phyloP scores from a whole-genome alignment of 2,797 vertebrate species.

The Chelonia mydas region DNA sequence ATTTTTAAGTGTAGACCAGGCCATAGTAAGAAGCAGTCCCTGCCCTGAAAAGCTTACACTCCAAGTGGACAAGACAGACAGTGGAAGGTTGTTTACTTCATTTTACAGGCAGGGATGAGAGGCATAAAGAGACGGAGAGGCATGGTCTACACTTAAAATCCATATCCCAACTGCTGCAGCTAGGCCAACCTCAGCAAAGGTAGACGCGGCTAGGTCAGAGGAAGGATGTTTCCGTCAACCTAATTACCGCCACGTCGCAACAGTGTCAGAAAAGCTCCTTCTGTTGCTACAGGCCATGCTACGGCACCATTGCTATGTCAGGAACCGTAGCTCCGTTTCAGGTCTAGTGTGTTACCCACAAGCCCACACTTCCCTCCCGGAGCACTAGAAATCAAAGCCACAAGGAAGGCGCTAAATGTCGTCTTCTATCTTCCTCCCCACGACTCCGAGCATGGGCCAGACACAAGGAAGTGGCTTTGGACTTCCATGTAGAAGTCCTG shows the following conservation, averaged over 20 bases:
- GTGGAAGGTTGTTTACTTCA: neutral
- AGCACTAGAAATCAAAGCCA: neutral
- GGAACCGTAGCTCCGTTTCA: accelerated
- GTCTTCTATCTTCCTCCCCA: neutral
- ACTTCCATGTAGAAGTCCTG: neutral
- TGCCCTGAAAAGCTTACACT: neutral
- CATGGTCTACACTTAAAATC: neutral
- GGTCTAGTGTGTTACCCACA: neutral
- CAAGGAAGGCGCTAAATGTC: neutral
- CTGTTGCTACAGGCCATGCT: neutral
- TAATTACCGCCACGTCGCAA: neutral
- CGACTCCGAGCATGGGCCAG: neutral
- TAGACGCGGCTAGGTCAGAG: neutral
- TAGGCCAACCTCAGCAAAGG: neutral
- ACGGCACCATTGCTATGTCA: neutral
- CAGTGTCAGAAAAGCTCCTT: neutral
- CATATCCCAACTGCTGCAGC: neutral
- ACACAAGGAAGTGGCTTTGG: neutral
- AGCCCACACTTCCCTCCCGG: accelerated
- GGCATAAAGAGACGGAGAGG: neutral
- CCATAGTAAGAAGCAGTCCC: neutral
- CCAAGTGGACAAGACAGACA: neutral
- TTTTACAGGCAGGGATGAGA: neutral
- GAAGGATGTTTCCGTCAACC: neutral
- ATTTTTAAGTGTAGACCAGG: neutral